phyloP scores from a whole-genome alignment of 2,113 vertebrate genomes.

The Heterocephalus glaber region DNA sequence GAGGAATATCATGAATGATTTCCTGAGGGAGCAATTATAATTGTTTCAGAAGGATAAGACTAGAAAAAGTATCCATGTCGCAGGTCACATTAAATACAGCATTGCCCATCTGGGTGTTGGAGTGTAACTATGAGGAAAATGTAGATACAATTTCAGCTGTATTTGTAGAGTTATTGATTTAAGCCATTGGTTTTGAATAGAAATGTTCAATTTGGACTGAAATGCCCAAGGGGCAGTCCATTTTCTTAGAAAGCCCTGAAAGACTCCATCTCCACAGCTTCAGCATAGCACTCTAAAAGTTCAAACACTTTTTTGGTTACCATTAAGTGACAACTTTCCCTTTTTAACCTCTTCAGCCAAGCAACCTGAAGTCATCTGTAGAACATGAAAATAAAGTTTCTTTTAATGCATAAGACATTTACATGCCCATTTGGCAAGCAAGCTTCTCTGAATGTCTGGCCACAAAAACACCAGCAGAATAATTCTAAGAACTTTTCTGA shows the following conservation, averaged over 20 bases:
- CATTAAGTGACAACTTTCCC: neutral
- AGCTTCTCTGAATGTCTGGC: constrained; percentile 25
- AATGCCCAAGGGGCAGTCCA: neutral
- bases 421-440: neutral
- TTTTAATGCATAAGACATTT: constrained; percentile 25
- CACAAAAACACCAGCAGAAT: neutral
- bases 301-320: neutral
- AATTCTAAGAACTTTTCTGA: neutral
- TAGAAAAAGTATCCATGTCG: constrained; percentile 50
- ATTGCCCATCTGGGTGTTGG: neutral
- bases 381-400: neutral
- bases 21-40: constrained; percentile 71
- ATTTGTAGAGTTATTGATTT: constrained; percentile 29
- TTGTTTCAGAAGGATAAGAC: constrained; percentile 48
- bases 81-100: constrained; percentile 59
- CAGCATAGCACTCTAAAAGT: neutral
- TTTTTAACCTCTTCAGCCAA: constrained; percentile 3
- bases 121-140: neutral
- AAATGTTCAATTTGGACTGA: neutral
- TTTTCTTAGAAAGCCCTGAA: neutral
- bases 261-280: neutral
- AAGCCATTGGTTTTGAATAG: constrained; percentile 4
- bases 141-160: neutral
- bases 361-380: neutral
- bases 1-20: constrained; percentile 42